Evolutionary conservation across 2,797 vertebrate species (phyloP).

Genomic region (Smutsia gigantea): DNA sequence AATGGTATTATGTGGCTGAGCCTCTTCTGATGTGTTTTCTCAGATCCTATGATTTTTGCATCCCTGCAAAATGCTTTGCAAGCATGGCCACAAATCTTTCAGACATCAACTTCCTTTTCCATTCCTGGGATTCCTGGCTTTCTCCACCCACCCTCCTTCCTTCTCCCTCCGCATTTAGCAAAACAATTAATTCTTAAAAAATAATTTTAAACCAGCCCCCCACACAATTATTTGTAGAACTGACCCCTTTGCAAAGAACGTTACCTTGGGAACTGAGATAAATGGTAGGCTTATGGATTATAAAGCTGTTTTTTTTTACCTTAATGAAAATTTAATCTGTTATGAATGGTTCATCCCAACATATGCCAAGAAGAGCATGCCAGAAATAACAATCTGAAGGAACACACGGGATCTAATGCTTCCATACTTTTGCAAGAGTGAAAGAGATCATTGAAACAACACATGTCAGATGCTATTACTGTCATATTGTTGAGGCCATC

Average conservation of each 20-base stretch:
- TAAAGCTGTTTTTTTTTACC: constrained; percentile 76
- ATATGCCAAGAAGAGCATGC: constrained; percentile 87
- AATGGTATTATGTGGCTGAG: constrained; percentile 64
- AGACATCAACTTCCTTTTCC: constrained; percentile 63
- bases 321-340: constrained; percentile 87
- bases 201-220: neutral
- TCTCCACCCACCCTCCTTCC: neutral
- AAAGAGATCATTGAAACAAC: constrained; percentile 87
- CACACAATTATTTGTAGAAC: constrained; percentile 71
- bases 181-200: constrained; percentile 72
- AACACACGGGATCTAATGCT: constrained; percentile 85
- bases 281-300: constrained; percentile 74
- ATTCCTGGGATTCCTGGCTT: constrained; percentile 56
- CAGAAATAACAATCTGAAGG: constrained; percentile 88
- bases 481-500: constrained; percentile 88
- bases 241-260: constrained; percentile 52
- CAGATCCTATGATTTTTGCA: constrained; percentile 77
- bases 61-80: constrained; percentile 69
- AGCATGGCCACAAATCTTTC: constrained; percentile 75
- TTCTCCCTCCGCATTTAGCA: neutral
- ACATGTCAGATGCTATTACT: constrained; percentile 89
- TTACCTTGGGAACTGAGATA: constrained; percentile 84
- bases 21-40: constrained; percentile 73
- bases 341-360: constrained; percentile 85
- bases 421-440: constrained; percentile 86